Evolutionary conservation across 2,888 invertebrate genomes (phyloP).

Genomic region (Melieria picta): DNA sequence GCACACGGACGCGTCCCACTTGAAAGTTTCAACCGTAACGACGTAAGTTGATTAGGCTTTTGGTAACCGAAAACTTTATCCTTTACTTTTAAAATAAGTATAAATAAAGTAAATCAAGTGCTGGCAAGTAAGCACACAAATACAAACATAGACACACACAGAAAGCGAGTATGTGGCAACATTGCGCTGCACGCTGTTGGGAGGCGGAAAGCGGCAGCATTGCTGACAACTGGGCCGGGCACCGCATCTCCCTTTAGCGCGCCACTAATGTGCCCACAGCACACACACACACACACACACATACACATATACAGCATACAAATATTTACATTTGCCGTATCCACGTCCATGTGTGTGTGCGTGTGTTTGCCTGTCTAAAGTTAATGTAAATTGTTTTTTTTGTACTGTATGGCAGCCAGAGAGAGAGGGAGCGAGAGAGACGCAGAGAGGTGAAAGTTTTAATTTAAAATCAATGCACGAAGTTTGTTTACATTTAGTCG

Average conservation of each 20-base stretch:
- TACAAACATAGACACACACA: constrained; percentile 53
- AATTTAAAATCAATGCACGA: constrained; percentile 59
- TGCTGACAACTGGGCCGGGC: too few relatives aligned
- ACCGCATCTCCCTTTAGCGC: too few relatives aligned
- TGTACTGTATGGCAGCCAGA: background rate
- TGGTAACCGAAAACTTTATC: constrained; percentile 58
- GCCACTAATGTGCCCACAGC: background rate
- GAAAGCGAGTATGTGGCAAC: background rate
- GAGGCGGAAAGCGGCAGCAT: too few relatives aligned
- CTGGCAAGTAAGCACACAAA: constrained; percentile 46
- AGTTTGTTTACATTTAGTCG: constrained; percentile 49
- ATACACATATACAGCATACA: constrained; percentile 1
- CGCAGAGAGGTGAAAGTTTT: constrained; percentile 47
- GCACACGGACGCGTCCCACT: background rate
- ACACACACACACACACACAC: constrained; percentile 12
- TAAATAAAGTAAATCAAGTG: constrained; percentile 28
- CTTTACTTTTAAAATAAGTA: constrained; percentile 44
- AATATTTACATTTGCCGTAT: background rate
- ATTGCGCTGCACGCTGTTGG: too few relatives aligned
- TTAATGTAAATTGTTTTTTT: constrained; percentile 3
- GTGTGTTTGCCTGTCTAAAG: background rate
- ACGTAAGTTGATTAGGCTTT: constrained; percentile 62
- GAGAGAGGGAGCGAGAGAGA: too few relatives aligned
- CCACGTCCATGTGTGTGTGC: background rate
- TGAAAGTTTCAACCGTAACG: constrained; percentile 30